Conservation (phyloP, 2,888 invertebrate species). For the Machimus atricapillus region DNA sequence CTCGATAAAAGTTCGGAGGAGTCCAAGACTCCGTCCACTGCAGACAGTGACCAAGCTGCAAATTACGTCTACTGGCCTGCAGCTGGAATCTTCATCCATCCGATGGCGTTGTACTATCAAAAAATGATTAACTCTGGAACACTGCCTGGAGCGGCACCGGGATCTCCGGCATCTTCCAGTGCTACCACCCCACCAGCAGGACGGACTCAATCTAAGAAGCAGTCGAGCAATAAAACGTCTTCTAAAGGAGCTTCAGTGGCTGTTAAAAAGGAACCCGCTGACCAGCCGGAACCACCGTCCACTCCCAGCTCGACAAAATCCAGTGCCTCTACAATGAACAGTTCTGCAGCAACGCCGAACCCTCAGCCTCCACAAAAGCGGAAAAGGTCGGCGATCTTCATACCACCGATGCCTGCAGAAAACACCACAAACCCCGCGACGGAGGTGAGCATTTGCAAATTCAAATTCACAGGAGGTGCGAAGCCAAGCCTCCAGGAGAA, state of each 20-base stretch:
- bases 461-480: slow-evolving; percentile 91
- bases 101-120: slow-evolving; percentile 80
- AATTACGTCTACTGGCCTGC: slow-evolving; percentile 76
- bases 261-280: slow-evolving; percentile 47
- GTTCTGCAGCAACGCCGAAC: slow-evolving; percentile 30
- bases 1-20: slow-evolving; percentile 62
- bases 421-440: slow-evolving; percentile 79
- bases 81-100: slow-evolving; percentile 75
- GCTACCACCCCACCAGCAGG: slow-evolving; percentile 61
- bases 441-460: slow-evolving; percentile 90
- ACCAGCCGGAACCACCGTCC: slow-evolving; percentile 52
- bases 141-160: slow-evolving; percentile 60
- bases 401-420: slow-evolving; percentile 81
- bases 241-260: slow-evolving; percentile 41
- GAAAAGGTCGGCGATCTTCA: slow-evolving; percentile 83
- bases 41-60: slow-evolving; percentile 59
- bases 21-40: slow-evolving; percentile 58
- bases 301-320: slow-evolving; percentile 60
- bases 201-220: slow-evolving; percentile 61
- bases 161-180: slow-evolving; percentile 54
- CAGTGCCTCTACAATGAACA: slow-evolving; percentile 54
- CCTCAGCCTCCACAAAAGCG: slow-evolving; percentile 68
- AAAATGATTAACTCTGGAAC: slow-evolving; percentile 68
- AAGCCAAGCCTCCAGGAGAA: slow-evolving; percentile 89
- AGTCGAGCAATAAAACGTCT: slow-evolving; percentile 50